Evolutionary conservation across 1,140 invertebrate genomes (phyloP).

Genomic region (Ylistrum balloti): DNA sequence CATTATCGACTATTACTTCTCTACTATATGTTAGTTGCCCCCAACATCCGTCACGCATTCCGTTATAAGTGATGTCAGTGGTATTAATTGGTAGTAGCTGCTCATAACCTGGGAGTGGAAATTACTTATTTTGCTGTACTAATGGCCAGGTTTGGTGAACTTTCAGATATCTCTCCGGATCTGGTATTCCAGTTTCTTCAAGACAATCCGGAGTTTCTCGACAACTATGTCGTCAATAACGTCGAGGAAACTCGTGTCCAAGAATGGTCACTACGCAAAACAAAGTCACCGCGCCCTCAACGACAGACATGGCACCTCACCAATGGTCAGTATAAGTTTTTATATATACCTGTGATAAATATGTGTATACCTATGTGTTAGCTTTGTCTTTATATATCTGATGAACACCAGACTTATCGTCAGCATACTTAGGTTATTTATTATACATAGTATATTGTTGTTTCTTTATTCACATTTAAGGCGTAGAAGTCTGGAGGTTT

Average conservation of each 20-base stretch:
- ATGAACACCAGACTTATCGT: no score
- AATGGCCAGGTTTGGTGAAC: background rate
- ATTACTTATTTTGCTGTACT: background rate
- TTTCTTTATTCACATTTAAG: no score
- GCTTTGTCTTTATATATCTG: background rate
- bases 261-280: conserved; percentile 85
- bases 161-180: conserved; percentile 74
- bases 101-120: no score
- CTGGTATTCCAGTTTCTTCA: conserved; percentile 82
- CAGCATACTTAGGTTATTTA: no score
- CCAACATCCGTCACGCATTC: no score
- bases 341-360: conserved; percentile 4
- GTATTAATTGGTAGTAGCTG: no score
- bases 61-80: no score
- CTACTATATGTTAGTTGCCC: no score
- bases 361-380: background rate
- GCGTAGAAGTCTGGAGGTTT: no score
- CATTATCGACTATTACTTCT: no score
- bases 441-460: no score
- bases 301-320: conserved; percentile 71
- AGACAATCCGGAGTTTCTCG: conserved; percentile 85
- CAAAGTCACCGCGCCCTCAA: conserved; percentile 81
- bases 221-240: conserved; percentile 84
- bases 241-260: conserved; percentile 85
- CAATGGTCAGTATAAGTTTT: conserved; percentile 53